Evolutionary conservation across 1,140 invertebrate species (phyloP).

Genomic region (fruit fly (Drosophila melanogaster)): DNA sequence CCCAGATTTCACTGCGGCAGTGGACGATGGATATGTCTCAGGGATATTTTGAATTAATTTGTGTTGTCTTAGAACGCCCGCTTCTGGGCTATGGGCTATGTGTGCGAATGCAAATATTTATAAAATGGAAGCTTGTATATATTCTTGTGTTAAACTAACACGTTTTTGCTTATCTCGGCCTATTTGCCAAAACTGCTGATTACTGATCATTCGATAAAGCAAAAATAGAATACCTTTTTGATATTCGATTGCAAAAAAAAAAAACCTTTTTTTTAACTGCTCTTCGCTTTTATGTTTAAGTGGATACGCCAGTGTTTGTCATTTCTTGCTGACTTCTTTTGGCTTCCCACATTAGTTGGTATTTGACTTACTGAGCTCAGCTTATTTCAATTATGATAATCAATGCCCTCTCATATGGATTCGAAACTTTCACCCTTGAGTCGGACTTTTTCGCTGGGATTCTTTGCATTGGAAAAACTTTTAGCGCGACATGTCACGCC

Average conservation of each 20-base stretch:
- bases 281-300: not conserved
- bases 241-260: no score
- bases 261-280: no score
- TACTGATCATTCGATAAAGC: no score
- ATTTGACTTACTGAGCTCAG: conserved; percentile 35
- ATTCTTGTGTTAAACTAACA: not conserved
- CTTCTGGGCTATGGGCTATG: no score
- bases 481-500: conserved; percentile 49
- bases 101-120: conserved; percentile 2
- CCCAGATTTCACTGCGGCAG: conserved; percentile 4
- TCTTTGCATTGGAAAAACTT: conserved; percentile 51
- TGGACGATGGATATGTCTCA: conserved; percentile 2
- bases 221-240: no score
- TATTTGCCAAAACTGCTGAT: not conserved
- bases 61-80: conserved; percentile 4
- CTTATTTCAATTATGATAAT: conserved; percentile 66
- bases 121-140: not conserved
- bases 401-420: conserved; percentile 51
- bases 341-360: conserved; percentile 16
- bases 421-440: conserved; percentile 26
- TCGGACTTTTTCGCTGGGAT: conserved; percentile 37
- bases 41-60: conserved; percentile 14
- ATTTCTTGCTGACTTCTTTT: not conserved
- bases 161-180: not conserved
- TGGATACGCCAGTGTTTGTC: conserved; percentile 14